Base-by-base conservation (phyloP, 2,797 vertebrate species). In the Semotilus atromaculatus region DNA sequence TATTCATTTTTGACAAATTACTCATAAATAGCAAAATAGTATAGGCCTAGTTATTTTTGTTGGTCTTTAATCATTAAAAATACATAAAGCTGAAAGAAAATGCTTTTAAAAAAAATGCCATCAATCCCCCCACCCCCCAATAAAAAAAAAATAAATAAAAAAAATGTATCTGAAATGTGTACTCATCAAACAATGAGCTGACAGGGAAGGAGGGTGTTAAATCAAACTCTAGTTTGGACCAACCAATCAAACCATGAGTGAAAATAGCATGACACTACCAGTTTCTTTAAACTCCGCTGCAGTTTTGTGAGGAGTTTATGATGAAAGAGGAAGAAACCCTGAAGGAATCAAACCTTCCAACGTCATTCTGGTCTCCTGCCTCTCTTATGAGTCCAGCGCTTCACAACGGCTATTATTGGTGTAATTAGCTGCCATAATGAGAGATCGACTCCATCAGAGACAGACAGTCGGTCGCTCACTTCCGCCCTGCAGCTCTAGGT, bases 381-480 rank as follows among this genome's bases (percentile, higher is more conserved):
- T 29, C n/a, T 40, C 72, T 36, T 68, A 36, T 55, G 19, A 34
- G 38, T 58, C 36, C 72, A 18, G 48, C 53, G 43, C 72, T 62
- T 64, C 38, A 68, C 83, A 62, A 34, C 26, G 43, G 38, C 79
- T 85, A 48, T 80, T 85, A 83, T 70, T 76, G 55, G 26, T 23
- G 19, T 74, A 80, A 85, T 88, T 85, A 62, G 68, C 70, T 68
- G 48, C 74, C 36, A 55, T 82, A 48, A 82, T 85, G 75, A 85
- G 70, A 40, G 68, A 82, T 51, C 1, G 58, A 80, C 85, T 62
- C 55, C 55, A 66, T 85, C 36, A 43, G 31, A 43, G 43, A 60
- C 74, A 58, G 38, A 79, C 58, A 73, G 51, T 64, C 23, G 26
- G 26, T 51, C 70, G 1, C 34, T 80, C 68, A 43, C 68, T 66